A percentile compares a stretch with the other conserved stretches of the same genome.
Conservation (phyloP, 2,888 invertebrate species). For the Sarcophaga subvicina region DNA sequence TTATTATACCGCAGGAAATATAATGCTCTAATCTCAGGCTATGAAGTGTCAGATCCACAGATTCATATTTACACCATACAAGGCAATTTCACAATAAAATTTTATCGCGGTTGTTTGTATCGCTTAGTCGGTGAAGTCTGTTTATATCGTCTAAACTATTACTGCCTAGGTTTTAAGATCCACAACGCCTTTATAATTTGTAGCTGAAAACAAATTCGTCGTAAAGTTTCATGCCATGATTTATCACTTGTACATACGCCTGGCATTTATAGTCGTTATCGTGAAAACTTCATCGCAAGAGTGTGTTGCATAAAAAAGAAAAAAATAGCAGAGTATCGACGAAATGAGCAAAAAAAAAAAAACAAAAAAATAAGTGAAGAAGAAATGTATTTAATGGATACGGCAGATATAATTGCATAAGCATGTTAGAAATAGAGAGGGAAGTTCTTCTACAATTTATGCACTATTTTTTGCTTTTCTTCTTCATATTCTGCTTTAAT, state of each 20-base stretch:
- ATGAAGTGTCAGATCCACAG: too few species aligned
- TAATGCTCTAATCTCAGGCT: too few species aligned
- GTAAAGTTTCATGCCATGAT: background rate
- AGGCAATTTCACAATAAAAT: too few species aligned
- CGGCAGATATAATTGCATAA: slow-evolving; percentile 61
- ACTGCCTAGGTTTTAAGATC: background rate
- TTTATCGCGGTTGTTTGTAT: too few species aligned
- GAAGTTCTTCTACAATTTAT: slow-evolving; percentile 61
- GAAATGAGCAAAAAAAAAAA: slow-evolving; percentile 28
- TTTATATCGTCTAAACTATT: too few species aligned
- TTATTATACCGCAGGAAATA: too few species aligned
- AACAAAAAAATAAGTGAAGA: slow-evolving; percentile 6
- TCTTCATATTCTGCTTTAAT: background rate
- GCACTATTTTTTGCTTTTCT: slow-evolving; percentile 28
- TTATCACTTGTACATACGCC: slow-evolving; percentile 35
- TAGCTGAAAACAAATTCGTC: slow-evolving; percentile 32
- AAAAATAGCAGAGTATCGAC: slow-evolving; percentile 40
- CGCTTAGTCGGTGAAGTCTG: too few species aligned
- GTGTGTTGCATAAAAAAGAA: slow-evolving; percentile 36
- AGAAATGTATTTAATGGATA: slow-evolving; percentile 48
- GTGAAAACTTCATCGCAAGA: slow-evolving; percentile 51
- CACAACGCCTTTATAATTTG: background rate
- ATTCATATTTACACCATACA: too few species aligned
- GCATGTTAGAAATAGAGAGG: slow-evolving; percentile 63
- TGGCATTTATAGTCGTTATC: slow-evolving; percentile 34